Percentiles rank a stretch among this genome's conserved stretches.
Evolutionary conservation across 2,888 invertebrate genomes (phyloP).

Genomic region (Amblyjoppa proteus): DNA sequence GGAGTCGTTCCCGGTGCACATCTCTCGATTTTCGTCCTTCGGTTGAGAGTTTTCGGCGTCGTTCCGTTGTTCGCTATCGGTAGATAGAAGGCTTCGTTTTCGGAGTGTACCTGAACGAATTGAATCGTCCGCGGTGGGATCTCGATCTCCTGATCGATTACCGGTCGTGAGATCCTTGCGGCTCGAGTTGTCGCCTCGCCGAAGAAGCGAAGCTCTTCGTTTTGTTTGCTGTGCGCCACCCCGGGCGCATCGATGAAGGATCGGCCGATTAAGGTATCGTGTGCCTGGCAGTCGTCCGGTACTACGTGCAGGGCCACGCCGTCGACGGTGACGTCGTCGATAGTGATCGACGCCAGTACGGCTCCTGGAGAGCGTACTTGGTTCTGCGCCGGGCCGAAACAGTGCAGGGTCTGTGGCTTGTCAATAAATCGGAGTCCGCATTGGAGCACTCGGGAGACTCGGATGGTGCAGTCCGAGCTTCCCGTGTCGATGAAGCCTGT

Average conservation of each 20-base stretch:
- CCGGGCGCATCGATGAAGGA: slow-evolving; percentile 36
- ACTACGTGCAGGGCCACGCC: slow-evolving; percentile 39
- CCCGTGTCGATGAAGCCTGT: slow-evolving; percentile 69
- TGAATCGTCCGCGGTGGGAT: slow-evolving; percentile 18
- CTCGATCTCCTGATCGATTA: background rate
- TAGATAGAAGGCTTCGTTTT: background rate
- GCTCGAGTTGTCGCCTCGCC: too few species aligned
- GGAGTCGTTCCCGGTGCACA: too few species aligned
- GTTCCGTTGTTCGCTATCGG: background rate
- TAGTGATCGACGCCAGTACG: slow-evolving; percentile 11
- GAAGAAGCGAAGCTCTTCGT: slow-evolving; percentile 13
- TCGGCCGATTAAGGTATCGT: slow-evolving; percentile 46
- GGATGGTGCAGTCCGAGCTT: slow-evolving; percentile 71
- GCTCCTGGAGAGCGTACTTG: slow-evolving; percentile 19
- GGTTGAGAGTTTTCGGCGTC: background rate
- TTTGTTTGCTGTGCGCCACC: slow-evolving; percentile 16
- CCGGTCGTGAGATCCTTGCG: background rate
- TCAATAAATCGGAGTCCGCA: slow-evolving; percentile 39
- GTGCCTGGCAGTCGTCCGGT: slow-evolving; percentile 44
- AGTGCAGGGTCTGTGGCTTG: background rate
- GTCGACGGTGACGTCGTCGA: slow-evolving; percentile 43
- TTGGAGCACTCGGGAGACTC: slow-evolving; percentile 61
- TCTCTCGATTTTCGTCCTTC: background rate
- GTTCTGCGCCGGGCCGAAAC: slow-evolving; percentile 35
- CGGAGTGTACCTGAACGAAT: slow-evolving; percentile 7